phyloP scores from a whole-genome alignment of 2,888 invertebrate genomes.

The Volucella inanis region DNA sequence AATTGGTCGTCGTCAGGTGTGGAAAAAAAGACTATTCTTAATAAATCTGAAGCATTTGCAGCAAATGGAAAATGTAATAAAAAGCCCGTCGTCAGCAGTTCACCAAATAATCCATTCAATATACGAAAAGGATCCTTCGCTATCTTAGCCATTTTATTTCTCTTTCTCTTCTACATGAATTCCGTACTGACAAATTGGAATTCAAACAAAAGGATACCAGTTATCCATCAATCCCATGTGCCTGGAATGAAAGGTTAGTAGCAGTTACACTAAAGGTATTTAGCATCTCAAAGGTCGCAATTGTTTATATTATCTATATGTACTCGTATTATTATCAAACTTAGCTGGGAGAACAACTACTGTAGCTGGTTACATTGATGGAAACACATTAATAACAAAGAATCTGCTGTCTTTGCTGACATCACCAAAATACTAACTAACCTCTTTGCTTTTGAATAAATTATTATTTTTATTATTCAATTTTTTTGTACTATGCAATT shows the following conservation, averaged over 20 bases:
- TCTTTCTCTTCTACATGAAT: conserved; percentile 78
- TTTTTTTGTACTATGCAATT: not conserved
- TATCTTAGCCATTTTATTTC: conserved; percentile 73
- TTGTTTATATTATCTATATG: conserved; percentile 52
- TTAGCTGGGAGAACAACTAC: conserved; percentile 49
- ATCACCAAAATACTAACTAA: conserved; percentile 58
- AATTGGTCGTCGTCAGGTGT: conserved; percentile 12
- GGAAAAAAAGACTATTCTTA: conserved; percentile 13
- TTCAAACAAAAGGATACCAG: conserved; percentile 77
- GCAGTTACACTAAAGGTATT: not conserved
- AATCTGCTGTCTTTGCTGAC: conserved; percentile 50
- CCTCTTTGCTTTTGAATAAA: conserved; percentile 19
- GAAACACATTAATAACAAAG: conserved; percentile 24
- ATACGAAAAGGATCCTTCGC: conserved; percentile 66
- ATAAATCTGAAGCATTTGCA: conserved; percentile 6
- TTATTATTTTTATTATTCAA: conserved; percentile 15
- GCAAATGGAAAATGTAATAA: conserved; percentile 32
- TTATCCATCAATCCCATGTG: conserved; percentile 80
- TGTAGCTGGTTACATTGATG: conserved; percentile 60
- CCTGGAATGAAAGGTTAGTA: conserved; percentile 81
- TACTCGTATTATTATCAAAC: conserved; percentile 38
- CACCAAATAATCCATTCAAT: conserved; percentile 42
- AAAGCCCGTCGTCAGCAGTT: conserved; percentile 20
- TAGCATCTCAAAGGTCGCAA: conserved; percentile 7
- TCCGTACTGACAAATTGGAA: conserved; percentile 76